Percentiles rank a stretch among this genome's conserved stretches.
These are phyloP conservation scores for Chlorops oryzae DNA, from an alignment of 1,140 invertebrate species.

Conservation along the genomic window DNA sequence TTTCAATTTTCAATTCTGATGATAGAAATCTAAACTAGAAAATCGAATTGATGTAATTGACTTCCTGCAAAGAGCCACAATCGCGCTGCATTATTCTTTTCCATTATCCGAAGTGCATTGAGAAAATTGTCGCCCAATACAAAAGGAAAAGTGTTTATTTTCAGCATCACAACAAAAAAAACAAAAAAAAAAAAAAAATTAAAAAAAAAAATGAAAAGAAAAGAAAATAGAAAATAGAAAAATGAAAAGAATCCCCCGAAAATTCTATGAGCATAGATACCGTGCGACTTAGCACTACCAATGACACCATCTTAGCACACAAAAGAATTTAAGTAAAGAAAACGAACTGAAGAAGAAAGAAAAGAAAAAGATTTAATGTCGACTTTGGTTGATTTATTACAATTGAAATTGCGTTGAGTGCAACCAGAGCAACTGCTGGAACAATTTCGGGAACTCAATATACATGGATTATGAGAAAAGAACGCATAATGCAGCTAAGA, in stretches of 20 bases:
- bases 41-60: no score
- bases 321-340: slow-evolving; percentile 4
- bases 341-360: neutral
- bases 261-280: no score
- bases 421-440: slow-evolving; percentile 10
- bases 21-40: no score
- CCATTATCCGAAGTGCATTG: neutral
- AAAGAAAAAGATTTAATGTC: slow-evolving; percentile 45
- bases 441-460: no score
- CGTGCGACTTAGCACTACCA: no score
- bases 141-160: slow-evolving; percentile 26
- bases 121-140: neutral
- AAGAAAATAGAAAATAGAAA: slow-evolving; percentile 25
- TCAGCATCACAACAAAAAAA: slow-evolving; percentile 9
- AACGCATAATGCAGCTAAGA: no score
- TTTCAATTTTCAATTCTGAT: no score
- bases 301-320: no score
- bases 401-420: slow-evolving; percentile 46
- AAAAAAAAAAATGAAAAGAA: slow-evolving; percentile 1
- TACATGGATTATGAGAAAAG: no score
- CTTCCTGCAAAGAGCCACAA: no score
- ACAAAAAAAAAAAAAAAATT: slow-evolving; percentile 12
- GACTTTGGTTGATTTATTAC: slow-evolving; percentile 48
- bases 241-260: neutral
- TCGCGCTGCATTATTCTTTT: no score